Base-by-base conservation (phyloP, 1,140 invertebrate genomes). In the Drosophila burlai region DNA sequence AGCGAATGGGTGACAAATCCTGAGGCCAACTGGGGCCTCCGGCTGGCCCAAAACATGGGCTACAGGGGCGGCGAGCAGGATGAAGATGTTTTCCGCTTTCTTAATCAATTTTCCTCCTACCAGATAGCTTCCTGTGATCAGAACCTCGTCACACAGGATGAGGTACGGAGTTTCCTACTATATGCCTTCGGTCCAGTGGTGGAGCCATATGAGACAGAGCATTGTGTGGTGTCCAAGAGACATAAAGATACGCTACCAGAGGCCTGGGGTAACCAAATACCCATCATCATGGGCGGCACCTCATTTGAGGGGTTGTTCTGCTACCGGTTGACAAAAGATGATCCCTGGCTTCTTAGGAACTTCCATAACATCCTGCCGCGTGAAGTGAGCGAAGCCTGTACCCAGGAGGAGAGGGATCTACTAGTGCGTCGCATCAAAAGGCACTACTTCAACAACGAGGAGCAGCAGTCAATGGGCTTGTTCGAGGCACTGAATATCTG, bases 81-180 rank as follows among this genome's bases (percentile, higher is more conserved):
- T 21, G 34, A 15, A 4, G 52, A 54, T 7, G 21, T 54, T 36
- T 21, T 54, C 7, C 18, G 5, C 7, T 54, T 54, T 36, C 31
- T 54, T 0, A 63, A 21, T 29, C 79, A 71, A 16, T 46, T 58
- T 0, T 60, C 81, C 2, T 71, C 78, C 63, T 94, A 93, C 26
- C 94, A 95, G 34, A 96, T 96, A 11, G 94, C 93, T 11, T 93
- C 94, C 47, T 36, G 21, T 18, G 76, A 80, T 13, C 76, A 80
- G 38, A 40, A 72, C 10, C 21, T 89, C 7, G 18, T 80, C 0
- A 85, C 76, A 1, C 57, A 31, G 34, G 74, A 89, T 9, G 87
- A 92, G 40, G 0, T 66, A 31, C 69, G 74, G 1, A 76, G 54
- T 24, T 77, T 79, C 15, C 38, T 71, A 8, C 16, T 90, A 7